Conservation (phyloP, 2,888 invertebrate species). For the Agrilus biguttatus region DNA sequence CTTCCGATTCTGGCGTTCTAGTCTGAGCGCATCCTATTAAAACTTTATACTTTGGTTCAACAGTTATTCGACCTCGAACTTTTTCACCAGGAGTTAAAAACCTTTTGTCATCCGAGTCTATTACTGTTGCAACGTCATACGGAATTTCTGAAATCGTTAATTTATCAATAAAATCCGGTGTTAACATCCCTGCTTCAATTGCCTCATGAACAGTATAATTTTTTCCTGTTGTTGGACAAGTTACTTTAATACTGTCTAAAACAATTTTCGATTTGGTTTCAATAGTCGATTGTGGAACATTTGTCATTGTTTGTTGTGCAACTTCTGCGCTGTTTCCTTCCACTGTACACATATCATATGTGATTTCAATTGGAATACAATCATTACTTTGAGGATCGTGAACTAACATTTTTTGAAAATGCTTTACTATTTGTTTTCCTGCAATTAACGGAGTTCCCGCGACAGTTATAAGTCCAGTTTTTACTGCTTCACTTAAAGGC, state of each 20-base stretch:
- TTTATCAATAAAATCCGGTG: slow-evolving; percentile 22
- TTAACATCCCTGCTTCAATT: slow-evolving; percentile 23
- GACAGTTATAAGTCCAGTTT: slow-evolving; percentile 62
- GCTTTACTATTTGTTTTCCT: slow-evolving; percentile 47
- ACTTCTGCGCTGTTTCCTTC: slow-evolving; percentile 32
- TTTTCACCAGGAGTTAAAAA: slow-evolving; percentile 40
- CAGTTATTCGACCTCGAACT: slow-evolving; percentile 39
- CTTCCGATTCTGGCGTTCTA: slow-evolving; percentile 43
- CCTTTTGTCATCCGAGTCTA: slow-evolving; percentile 23
- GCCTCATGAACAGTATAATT: slow-evolving; percentile 28
- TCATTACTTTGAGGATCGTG: slow-evolving; percentile 70
- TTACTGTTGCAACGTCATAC: slow-evolving; percentile 19
- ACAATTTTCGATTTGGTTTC: slow-evolving; percentile 9
- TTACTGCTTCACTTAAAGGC: slow-evolving; percentile 57
- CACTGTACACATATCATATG: slow-evolving; percentile 62
- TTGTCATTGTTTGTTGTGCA: slow-evolving; percentile 6
- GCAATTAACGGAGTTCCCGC: slow-evolving; percentile 62
- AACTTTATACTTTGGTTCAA: slow-evolving; percentile 53
- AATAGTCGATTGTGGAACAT: slow-evolving; percentile 3
- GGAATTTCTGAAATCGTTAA: slow-evolving; percentile 17
- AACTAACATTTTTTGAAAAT: slow-evolving; percentile 41
- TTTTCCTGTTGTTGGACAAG: slow-evolving; percentile 36
- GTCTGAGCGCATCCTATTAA: slow-evolving; percentile 46
- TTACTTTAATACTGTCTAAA: slow-evolving; percentile 4
- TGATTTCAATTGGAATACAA: slow-evolving; percentile 65